Evolutionary conservation across 37 sponge, comb jelly and placozoan species (phyloP).

Genomic region (Theonella swinhoei): DNA sequence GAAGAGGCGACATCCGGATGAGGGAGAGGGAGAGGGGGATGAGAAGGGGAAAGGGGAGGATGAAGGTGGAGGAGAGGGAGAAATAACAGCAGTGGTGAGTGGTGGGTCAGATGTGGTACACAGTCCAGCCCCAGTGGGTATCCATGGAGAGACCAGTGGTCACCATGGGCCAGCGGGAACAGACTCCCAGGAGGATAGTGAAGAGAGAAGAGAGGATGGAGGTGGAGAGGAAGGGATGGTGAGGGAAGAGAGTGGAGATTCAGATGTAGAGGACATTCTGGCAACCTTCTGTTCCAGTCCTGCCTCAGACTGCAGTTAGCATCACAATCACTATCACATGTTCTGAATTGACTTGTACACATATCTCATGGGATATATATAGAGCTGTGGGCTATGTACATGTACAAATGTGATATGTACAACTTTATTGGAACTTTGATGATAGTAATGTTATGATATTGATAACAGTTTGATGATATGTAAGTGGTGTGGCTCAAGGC

Average conservation of each 20-base stretch:
- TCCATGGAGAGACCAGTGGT: background rate
- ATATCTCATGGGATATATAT: too few relatives aligned
- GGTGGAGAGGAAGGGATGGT: background rate
- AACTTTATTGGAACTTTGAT: too few relatives aligned
- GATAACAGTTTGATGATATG: background rate
- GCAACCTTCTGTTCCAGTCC: background rate
- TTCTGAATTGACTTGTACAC: too few relatives aligned
- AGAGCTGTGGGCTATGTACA: too few relatives aligned
- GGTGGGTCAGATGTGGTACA: slow-evolving; percentile 10
- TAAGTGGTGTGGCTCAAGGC: background rate
- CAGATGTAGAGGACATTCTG: background rate
- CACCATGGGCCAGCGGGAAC: background rate
- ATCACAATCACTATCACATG: too few relatives aligned
- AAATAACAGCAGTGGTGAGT: background rate
- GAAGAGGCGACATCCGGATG: too few relatives aligned
- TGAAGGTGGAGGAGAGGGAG: background rate
- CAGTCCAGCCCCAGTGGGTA: background rate
- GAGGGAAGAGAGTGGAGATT: background rate
- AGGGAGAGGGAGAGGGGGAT: background rate
- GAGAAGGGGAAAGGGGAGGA: background rate
- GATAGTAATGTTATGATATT: too few relatives aligned
- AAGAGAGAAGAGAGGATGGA: background rate
- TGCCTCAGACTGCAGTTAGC: too few relatives aligned
- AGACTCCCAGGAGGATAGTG: background rate
- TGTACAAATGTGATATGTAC: too few relatives aligned